phyloP scores from a whole-genome alignment of 2,888 invertebrate species.

The Oeneis ivallda region DNA sequence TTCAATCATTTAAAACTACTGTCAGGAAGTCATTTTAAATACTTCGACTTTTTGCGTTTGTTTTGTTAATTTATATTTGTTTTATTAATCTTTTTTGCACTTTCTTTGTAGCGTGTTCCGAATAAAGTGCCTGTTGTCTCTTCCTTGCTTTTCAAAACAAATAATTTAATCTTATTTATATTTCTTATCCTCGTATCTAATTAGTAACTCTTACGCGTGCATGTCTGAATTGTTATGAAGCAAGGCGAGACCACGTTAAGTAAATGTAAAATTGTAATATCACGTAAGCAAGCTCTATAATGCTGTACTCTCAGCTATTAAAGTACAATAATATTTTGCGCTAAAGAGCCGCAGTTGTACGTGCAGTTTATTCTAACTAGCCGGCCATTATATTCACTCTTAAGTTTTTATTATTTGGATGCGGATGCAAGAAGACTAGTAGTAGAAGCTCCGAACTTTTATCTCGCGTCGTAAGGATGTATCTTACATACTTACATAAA shows the following conservation, averaged over 20 bases:
- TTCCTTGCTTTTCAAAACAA: neutral
- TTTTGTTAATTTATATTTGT: conserved; percentile 2
- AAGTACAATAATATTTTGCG: conserved; percentile 37
- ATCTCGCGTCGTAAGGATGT: too few relatives aligned
- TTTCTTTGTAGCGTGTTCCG: neutral
- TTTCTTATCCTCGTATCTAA: conserved; percentile 17
- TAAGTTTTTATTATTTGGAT: conserved; percentile 7
- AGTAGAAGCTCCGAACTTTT: too few relatives aligned
- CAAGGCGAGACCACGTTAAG: conserved; percentile 32
- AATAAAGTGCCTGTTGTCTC: conserved; percentile 1
- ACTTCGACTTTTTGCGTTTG: neutral
- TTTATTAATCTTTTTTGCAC: neutral
- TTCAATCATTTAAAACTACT: neutral
- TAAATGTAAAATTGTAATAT: conserved; percentile 39
- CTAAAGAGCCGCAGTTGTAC: conserved; percentile 37
- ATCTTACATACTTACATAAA: too few relatives aligned
- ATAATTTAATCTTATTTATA: conserved; percentile 8
- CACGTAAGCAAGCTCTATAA: conserved; percentile 36
- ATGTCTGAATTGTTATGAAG: conserved; percentile 33
- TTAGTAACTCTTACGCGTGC: conserved; percentile 19
- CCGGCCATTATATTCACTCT: conserved; percentile 22
- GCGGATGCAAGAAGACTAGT: neutral
- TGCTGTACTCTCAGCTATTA: conserved; percentile 35
- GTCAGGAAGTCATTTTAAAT: neutral
- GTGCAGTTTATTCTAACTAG: conserved; percentile 34